Conservation (phyloP, 1,140 invertebrate species). For the Wasmannia auropunctata region DNA sequence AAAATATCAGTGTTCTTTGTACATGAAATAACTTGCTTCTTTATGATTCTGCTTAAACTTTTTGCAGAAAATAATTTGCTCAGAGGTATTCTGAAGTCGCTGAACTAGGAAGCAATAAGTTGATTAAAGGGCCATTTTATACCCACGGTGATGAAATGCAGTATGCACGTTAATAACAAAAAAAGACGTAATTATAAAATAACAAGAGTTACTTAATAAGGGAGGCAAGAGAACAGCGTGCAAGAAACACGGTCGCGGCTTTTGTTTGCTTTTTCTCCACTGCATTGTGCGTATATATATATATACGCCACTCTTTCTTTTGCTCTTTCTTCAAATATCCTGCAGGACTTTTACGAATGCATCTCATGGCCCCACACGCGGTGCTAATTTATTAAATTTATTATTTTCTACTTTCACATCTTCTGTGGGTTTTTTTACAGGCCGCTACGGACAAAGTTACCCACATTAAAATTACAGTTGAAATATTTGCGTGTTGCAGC, state of each 20-base stretch:
- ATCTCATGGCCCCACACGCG: background rate
- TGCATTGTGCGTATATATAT: background rate
- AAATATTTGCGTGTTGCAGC: background rate
- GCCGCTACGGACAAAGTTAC: background rate
- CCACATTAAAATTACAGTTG: background rate
- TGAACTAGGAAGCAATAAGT: slow-evolving; percentile 1
- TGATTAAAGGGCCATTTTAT: slow-evolving; percentile 13
- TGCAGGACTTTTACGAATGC: background rate
- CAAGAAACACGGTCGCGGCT: background rate
- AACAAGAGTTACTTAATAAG: background rate
- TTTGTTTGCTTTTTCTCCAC: background rate
- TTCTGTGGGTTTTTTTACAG: background rate
- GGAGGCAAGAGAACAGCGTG: background rate
- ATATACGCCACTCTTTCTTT: background rate
- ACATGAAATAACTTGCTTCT: background rate
- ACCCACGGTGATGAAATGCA: background rate
- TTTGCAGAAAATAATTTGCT: background rate
- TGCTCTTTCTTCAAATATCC: slow-evolving; percentile 17
- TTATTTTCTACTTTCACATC: background rate
- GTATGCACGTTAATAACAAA: slow-evolving; percentile 9
- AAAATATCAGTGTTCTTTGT: background rate
- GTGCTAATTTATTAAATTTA: slow-evolving; percentile 40
- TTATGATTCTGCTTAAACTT: background rate
- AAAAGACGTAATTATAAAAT: slow-evolving; percentile 17
- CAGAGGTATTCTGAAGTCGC: background rate